Percentiles rank a stretch among this genome's conserved stretches.
phyloP scores from a whole-genome alignment of 92 coral and sea anemone genomes.

The Zoanthus gigantus region DNA sequence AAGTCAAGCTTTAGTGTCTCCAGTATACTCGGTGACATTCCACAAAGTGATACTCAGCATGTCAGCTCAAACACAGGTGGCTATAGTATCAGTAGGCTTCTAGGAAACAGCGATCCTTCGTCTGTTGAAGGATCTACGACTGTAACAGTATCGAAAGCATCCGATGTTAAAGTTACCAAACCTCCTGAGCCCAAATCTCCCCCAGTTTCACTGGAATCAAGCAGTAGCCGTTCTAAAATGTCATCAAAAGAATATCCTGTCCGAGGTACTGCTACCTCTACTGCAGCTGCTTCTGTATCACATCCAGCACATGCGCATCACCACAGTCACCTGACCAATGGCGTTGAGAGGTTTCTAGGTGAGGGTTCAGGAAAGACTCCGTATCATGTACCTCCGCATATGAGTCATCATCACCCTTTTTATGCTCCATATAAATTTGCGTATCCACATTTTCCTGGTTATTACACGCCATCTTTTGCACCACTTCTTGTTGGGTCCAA shows the following conservation, averaged over 20 bases:
- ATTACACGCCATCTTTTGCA: constrained; percentile 83
- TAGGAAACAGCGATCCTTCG: constrained; percentile 51
- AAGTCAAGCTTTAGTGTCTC: constrained; percentile 81
- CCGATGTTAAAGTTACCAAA: constrained; percentile 9
- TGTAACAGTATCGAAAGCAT: constrained; percentile 23
- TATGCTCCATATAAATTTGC: constrained; percentile 85
- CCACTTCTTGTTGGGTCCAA: constrained; percentile 77
- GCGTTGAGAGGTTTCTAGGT: constrained; percentile 58
- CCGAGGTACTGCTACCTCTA: not conserved
- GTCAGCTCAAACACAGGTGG: constrained; percentile 59
- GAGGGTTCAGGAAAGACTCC: constrained; percentile 52
- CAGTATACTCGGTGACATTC: constrained; percentile 71
- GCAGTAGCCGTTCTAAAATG: not conserved
- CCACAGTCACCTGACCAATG: constrained; percentile 52
- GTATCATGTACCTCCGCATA: constrained; percentile 48
- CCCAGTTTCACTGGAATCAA: not conserved
- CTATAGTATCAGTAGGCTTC: constrained; percentile 79
- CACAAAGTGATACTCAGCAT: constrained; percentile 32
- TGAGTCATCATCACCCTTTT: constrained; percentile 44
- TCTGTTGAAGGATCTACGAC: constrained; percentile 1
- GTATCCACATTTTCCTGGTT: constrained; percentile 78
- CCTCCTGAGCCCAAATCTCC: constrained; percentile 41
- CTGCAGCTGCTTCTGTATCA: not conserved
- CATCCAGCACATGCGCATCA: constrained; percentile 20
- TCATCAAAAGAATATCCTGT: constrained; percentile 7